Conservation (phyloP, 2,888 invertebrate species). For the Merodon equestris region DNA sequence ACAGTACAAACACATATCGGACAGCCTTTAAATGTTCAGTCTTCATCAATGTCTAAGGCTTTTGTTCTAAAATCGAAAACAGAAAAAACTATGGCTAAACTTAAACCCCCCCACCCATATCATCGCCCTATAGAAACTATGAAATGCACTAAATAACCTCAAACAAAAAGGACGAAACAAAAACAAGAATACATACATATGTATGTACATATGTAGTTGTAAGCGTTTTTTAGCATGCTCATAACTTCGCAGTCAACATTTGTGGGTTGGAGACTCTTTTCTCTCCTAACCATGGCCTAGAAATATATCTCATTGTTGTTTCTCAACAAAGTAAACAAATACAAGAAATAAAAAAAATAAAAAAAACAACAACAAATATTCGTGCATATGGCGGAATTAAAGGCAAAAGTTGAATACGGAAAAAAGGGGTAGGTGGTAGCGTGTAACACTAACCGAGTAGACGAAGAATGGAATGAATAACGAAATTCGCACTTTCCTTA, state of each 20-base stretch:
- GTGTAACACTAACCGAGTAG: too few species aligned
- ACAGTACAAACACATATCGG: too few species aligned
- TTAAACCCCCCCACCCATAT: too few species aligned
- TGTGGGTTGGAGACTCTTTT: constrained; percentile 28
- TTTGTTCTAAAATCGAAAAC: too few species aligned
- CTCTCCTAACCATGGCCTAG: constrained; percentile 60
- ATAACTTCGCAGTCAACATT: constrained; percentile 43
- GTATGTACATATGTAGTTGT: constrained; percentile 14
- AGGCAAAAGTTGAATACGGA: too few species aligned
- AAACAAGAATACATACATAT: constrained; percentile 8
- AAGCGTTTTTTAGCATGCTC: constrained; percentile 41
- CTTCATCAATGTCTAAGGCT: too few species aligned
- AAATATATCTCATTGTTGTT: constrained; percentile 53
- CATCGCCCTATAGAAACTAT: too few species aligned
- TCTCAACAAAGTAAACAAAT: constrained; percentile 41
- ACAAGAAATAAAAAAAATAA: background rate
- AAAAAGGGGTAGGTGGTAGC: too few species aligned
- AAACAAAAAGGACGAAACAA: background rate
- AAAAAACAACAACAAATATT: constrained; percentile 5
- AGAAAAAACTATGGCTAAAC: too few species aligned
- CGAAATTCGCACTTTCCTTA: constrained; percentile 41
- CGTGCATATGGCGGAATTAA: too few species aligned
- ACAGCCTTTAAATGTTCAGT: too few species aligned
- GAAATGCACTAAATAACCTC: constrained; percentile 19
- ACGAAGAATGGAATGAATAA: constrained; percentile 35